Percentiles rank a stretch among this genome's conserved stretches.
Conservation (phyloP, 2,797 vertebrate species). For the Otus scops region DNA sequence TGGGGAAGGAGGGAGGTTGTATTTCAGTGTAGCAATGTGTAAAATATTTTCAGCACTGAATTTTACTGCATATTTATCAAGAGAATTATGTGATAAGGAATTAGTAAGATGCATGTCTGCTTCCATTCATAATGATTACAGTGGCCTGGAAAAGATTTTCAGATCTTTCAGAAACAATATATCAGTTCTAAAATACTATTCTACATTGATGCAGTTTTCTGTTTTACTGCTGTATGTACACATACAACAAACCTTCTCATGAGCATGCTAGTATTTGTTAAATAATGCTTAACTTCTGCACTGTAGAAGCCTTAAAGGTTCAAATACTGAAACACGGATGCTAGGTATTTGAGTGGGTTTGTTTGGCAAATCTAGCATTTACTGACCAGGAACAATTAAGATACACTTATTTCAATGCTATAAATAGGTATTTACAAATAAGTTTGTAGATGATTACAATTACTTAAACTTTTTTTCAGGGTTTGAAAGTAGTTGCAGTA, state of each 20-base stretch:
- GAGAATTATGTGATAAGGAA: background rate
- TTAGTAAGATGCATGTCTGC: background rate
- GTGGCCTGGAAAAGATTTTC: background rate
- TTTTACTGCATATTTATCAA: background rate
- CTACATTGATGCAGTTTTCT: background rate
- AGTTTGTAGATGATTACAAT: background rate
- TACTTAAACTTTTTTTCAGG: conserved; percentile 73
- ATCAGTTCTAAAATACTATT: background rate
- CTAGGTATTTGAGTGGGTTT: background rate
- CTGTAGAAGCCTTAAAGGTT: background rate
- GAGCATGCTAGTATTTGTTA: background rate
- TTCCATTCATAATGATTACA: background rate
- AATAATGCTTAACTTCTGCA: background rate
- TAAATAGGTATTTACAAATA: background rate
- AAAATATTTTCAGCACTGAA: background rate
- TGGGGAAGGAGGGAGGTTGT: background rate
- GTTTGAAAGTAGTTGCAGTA: conserved; percentile 95
- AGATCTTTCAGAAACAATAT: background rate
- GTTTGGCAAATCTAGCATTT: background rate
- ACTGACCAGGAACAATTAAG: background rate
- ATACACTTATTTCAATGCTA: background rate
- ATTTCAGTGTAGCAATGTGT: background rate
- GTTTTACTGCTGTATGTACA: background rate
- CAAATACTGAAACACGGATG: background rate
- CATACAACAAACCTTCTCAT: background rate